Base-by-base conservation (phyloP, 2,797 vertebrate genomes). In the Morus bassanus region DNA sequence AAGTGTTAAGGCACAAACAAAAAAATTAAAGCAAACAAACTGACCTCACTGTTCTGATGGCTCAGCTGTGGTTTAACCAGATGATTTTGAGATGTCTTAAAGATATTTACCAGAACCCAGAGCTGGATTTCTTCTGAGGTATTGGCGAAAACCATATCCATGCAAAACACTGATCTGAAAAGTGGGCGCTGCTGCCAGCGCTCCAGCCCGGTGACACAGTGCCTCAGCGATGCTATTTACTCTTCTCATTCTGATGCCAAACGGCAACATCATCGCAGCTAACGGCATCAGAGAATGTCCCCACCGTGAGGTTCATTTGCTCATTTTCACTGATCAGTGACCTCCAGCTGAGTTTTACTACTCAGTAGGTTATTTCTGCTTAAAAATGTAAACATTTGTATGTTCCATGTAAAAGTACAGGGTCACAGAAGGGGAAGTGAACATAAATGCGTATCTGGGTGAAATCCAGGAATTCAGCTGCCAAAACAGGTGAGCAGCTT, bases 101-200 rank as follows among this genome's bases (percentile, higher is more conserved):
- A 76, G 31, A 54, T 8, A 54, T n/a, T 48, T 56, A 28, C 45
- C 37, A 60, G 68, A 56, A 80, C 9, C 28, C 39, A 63, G 68
- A 85, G 39, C 16, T 85, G 68, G 43, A 76, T 69, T 93, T 89
- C 53, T 73, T 39, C 23, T 7, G 46, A 69, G n/a, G 17, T 41
- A 8, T 9, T 22, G 41, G 37, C 57, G 72, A 54, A 85, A 89
- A 69, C 12, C n/a, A 30, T 6, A 46, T 19, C 59, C 30, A 15
- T 27, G 25, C 27, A 50, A 56, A 84, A 67, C 2, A 22, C 18
- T 23, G 25, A 50, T 37, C 15, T 0, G 0, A 12, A 33, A n/a
- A 48, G 64, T 10, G 37, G 37, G 37, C 43, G 81, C 51, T 61
- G 78, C 51, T 67, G 79, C 10, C 33, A 23, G 30, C 2, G 5